Conservation (phyloP, 2,113 vertebrate species). For the Chauna torquata region DNA sequence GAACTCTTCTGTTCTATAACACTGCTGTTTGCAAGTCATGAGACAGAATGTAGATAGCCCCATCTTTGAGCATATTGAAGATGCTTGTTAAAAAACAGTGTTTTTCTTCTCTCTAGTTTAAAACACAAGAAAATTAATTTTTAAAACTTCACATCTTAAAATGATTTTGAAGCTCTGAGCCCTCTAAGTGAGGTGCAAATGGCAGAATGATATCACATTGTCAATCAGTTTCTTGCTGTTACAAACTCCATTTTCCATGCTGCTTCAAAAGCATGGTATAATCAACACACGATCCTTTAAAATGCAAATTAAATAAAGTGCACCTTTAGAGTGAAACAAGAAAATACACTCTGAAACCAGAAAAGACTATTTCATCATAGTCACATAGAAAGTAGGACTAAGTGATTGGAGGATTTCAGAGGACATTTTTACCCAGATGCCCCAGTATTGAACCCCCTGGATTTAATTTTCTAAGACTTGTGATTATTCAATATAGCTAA, state of each 20-base stretch:
- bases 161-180: constrained; percentile 30
- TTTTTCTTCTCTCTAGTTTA: not conserved
- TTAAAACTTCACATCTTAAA: constrained; percentile 29
- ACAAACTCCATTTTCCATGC: constrained; percentile 17
- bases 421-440: not conserved
- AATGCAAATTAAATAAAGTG: constrained; percentile 47
- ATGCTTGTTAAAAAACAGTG: not conserved
- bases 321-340: constrained; percentile 13
- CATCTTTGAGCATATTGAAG: not conserved
- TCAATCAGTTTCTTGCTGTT: constrained; percentile 18
- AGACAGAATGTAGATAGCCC: not conserved
- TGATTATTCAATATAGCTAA: not conserved
- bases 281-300: constrained; percentile 52
- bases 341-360: not conserved
- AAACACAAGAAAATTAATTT: constrained; percentile 32
- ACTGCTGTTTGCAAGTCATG: not conserved
- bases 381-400: not conserved
- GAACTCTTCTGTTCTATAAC: too few species aligned
- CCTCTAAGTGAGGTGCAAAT: constrained; percentile 31
- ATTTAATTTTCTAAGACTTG: not conserved
- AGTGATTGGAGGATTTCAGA: not conserved
- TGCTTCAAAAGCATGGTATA: constrained; percentile 26
- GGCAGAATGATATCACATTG: constrained; percentile 7
- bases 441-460: not conserved
- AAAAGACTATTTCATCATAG: not conserved